Evolutionary conservation across 2,113 vertebrate species (phyloP).

Genomic region (Sminthopsis crassicaudata): DNA sequence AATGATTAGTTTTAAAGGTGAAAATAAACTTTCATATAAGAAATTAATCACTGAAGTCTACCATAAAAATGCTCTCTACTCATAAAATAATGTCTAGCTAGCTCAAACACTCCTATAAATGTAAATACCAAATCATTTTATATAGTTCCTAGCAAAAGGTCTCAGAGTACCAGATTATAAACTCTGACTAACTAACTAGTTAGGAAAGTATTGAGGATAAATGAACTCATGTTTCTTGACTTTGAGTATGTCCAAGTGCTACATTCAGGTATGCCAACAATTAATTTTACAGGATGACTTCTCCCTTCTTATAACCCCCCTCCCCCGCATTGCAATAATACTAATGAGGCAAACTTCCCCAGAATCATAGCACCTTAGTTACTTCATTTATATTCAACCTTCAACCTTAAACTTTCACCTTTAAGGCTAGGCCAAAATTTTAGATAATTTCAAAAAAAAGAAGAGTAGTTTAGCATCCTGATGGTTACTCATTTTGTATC

Average conservation of each 20-base stretch:
- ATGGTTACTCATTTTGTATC: not conserved
- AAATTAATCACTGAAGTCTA: not conserved
- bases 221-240: not conserved
- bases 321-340: not conserved
- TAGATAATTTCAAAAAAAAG: not conserved
- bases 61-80: not conserved
- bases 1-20: not conserved
- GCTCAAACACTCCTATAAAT: conserved; percentile 1
- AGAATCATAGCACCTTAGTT: not conserved
- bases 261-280: not conserved
- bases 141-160: not conserved
- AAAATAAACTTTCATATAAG: not conserved
- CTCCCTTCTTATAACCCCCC: not conserved
- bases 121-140: not conserved
- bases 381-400: conserved; percentile 9
- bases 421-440: not conserved
- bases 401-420: not conserved
- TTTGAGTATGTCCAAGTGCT: not conserved
- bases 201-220: not conserved
- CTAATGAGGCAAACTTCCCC: conserved; percentile 10
- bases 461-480: not conserved
- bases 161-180: not conserved
- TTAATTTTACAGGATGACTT: not conserved
- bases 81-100: not conserved
- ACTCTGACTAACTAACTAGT: not conserved